Evolutionary conservation across 2,797 vertebrate genomes (phyloP).

Genomic region (Lepilemur ruficaudatus): DNA sequence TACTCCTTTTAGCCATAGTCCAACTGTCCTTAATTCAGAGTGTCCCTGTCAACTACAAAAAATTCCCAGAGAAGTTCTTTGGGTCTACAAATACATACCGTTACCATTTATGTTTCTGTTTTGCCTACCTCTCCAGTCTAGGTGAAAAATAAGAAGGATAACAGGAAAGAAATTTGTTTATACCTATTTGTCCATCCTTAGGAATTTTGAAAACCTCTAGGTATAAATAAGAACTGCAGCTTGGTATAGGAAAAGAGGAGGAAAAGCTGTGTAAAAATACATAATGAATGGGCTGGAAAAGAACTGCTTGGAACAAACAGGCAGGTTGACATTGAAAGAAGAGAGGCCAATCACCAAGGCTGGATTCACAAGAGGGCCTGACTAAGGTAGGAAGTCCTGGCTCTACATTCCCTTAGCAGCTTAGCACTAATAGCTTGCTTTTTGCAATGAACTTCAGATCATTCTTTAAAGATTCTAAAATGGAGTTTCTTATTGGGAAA

Average conservation of each 20-base stretch:
- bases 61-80: constrained; percentile 16
- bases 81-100: not conserved
- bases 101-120: not conserved
- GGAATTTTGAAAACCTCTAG: not conserved
- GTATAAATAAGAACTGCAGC: not conserved
- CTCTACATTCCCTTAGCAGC: not conserved
- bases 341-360: not conserved
- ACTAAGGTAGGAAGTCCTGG: not conserved
- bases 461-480: not conserved
- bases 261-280: not conserved
- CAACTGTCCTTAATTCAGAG: not conserved
- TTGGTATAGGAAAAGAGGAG: not conserved
- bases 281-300: not conserved
- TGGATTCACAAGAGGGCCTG: not conserved
- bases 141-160: not conserved
- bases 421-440: not conserved
- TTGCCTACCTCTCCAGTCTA: not conserved
- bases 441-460: not conserved
- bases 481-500: not conserved
- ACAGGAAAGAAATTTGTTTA: constrained; percentile 6
- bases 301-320: not conserved
- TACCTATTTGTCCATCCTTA: not conserved
- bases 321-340: not conserved
- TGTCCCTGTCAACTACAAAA: not conserved
- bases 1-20: not conserved